These are phyloP conservation scores for Taphrorychus bicolor DNA, from an alignment of 2,888 invertebrate species.

Conservation along the genomic window DNA sequence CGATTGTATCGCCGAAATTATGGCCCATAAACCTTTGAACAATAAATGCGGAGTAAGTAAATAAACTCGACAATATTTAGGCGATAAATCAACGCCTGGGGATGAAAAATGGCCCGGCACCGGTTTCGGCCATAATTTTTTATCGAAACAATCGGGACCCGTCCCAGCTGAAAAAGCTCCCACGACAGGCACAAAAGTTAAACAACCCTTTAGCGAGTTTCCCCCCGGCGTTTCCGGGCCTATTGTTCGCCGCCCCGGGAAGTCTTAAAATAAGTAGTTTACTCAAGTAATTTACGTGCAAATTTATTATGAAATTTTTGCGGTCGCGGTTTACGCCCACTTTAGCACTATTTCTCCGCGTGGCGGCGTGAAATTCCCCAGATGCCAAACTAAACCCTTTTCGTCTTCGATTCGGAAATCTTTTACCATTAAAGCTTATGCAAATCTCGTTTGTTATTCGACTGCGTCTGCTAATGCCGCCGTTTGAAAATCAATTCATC, in stretches of 20 bases:
- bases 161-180: slow-evolving; percentile 1
- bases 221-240: not conserved
- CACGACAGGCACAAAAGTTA: slow-evolving; percentile 2
- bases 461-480: not conserved
- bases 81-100: slow-evolving; percentile 5
- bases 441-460: not conserved
- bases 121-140: slow-evolving; percentile 4
- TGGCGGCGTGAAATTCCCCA: too few species aligned
- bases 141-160: slow-evolving; percentile 2
- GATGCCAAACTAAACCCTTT: too few species aligned
- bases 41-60: slow-evolving; percentile 1
- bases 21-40: not conserved
- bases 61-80: not conserved
- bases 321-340: too few species aligned
- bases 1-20: not conserved
- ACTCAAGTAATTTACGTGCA: not conserved
- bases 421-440: not conserved
- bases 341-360: too few species aligned
- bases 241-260: not conserved
- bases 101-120: slow-evolving; percentile 1
- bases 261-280: not conserved
- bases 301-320: too few species aligned
- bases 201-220: slow-evolving; percentile 1
- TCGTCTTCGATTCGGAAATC: not conserved
- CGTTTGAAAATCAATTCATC: not conserved